Percentiles rank a stretch among this genome's conserved stretches.
Evolutionary conservation across 2,113 vertebrate genomes (phyloP).

Genomic region (Amblyopsis rosae): DNA sequence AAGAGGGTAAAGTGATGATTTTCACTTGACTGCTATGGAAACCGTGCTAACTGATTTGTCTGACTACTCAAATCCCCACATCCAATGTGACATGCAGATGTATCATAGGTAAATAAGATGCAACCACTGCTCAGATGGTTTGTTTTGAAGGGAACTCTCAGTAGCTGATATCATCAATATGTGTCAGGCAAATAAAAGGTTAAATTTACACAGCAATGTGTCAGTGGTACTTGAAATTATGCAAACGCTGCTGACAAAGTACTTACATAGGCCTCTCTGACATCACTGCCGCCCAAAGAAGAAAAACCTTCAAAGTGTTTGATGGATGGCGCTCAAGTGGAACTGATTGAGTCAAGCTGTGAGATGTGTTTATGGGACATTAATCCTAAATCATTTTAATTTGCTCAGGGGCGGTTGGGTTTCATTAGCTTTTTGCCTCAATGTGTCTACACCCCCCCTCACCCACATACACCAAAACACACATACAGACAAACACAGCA

Average conservation of each 20-base stretch:
- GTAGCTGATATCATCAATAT: constrained; percentile 15
- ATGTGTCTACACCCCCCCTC: constrained; percentile 29
- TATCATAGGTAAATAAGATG: constrained; percentile 32
- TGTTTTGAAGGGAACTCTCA: constrained; percentile 16
- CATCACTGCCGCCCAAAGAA: constrained; percentile 34
- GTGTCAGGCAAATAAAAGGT: constrained; percentile 40
- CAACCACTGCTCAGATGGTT: constrained; percentile 14
- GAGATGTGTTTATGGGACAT: constrained; percentile 52
- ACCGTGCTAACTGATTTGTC: constrained; percentile 37
- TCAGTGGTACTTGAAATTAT: constrained; percentile 29
- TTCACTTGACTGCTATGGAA: constrained; percentile 54
- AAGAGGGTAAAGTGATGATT: constrained; percentile 42
- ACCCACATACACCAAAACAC: background rate
- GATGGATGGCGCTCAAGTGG: constrained; percentile 58
- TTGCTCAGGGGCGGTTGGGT: constrained; percentile 29
- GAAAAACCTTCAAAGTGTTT: constrained; percentile 36
- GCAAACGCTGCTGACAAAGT: constrained; percentile 46
- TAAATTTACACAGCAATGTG: constrained; percentile 10
- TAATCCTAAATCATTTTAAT: constrained; percentile 64
- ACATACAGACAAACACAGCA: background rate
- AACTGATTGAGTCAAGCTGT: constrained; percentile 70
- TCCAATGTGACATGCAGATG: constrained; percentile 37
- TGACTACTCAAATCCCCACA: constrained; percentile 18
- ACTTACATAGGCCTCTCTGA: constrained; percentile 42
- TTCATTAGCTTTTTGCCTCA: constrained; percentile 37